Conservation (phyloP, 2,888 invertebrate species). For the Drosophila barbarae region DNA sequence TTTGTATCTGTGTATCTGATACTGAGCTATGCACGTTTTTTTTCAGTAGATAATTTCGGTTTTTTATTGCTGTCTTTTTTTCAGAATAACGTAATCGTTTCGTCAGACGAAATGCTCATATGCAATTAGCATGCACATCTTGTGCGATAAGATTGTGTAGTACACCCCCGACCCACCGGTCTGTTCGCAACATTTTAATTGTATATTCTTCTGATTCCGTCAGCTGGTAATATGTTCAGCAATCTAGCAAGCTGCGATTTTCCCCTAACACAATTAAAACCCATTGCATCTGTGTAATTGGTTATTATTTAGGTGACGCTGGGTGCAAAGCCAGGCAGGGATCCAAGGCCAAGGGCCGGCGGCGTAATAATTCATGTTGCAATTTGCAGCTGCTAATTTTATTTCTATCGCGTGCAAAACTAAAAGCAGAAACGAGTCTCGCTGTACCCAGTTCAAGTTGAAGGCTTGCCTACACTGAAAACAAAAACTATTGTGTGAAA, state of each 20-base stretch:
- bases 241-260: not conserved
- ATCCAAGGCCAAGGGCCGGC: conserved; percentile 20
- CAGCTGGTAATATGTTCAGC: conserved; percentile 6
- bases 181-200: conserved; percentile 6
- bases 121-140: conserved; percentile 37
- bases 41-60: not conserved
- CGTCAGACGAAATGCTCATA: conserved; percentile 14
- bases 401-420: conserved; percentile 47
- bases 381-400: conserved; percentile 58
- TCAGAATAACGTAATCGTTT: conserved; percentile 22
- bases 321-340: not conserved
- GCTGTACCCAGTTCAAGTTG: conserved; percentile 58
- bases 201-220: conserved; percentile 4
- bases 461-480: conserved; percentile 41
- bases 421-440: conserved; percentile 13
- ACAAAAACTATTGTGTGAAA: not conserved
- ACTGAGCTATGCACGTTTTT: conserved; percentile 9
- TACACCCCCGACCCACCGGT: not conserved
- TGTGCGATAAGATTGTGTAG: conserved; percentile 28
- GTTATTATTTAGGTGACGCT: conserved; percentile 4
- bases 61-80: not conserved
- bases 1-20: conserved; percentile 24
- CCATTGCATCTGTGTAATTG: conserved; percentile 32
- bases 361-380: conserved; percentile 53
- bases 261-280: conserved; percentile 25